Conservation (phyloP, 2,797 vertebrate genomes). For the Allobates femoralis region DNA sequence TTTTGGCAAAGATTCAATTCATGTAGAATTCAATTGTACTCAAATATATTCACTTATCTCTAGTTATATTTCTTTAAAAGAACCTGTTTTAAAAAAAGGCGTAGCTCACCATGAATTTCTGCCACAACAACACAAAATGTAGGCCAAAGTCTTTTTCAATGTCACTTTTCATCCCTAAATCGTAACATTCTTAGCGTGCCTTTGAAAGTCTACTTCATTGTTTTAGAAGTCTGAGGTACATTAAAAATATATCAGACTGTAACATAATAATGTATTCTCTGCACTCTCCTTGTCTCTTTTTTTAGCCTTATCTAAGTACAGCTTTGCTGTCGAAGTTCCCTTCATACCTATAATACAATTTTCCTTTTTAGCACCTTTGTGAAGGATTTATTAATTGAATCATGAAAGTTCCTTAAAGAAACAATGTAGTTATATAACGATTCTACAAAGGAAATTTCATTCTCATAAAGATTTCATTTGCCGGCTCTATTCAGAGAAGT, state of each 20-base stretch:
- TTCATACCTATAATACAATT: constrained; percentile 34
- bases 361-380: constrained; percentile 25
- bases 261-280: constrained; percentile 35
- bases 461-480: constrained; percentile 42
- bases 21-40: no score
- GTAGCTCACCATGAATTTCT: no score
- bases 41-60: no score
- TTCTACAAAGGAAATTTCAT: constrained; percentile 18
- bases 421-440: constrained; percentile 22
- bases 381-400: constrained; percentile 38
- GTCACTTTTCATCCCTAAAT: no score
- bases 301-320: constrained; percentile 31
- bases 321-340: not conserved
- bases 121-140: not conserved
- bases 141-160: not conserved
- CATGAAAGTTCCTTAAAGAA: constrained; percentile 44
- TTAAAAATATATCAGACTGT: not conserved
- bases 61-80: no score
- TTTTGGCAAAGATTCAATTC: no score
- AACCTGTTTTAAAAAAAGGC: no score
- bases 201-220: not conserved
- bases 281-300: not conserved
- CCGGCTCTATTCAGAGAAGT: constrained; percentile 34
- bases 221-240: not conserved
- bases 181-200: not conserved